Base-by-base conservation (phyloP, 2,113 vertebrate genomes). In the Nyctereutes procyonoides region DNA sequence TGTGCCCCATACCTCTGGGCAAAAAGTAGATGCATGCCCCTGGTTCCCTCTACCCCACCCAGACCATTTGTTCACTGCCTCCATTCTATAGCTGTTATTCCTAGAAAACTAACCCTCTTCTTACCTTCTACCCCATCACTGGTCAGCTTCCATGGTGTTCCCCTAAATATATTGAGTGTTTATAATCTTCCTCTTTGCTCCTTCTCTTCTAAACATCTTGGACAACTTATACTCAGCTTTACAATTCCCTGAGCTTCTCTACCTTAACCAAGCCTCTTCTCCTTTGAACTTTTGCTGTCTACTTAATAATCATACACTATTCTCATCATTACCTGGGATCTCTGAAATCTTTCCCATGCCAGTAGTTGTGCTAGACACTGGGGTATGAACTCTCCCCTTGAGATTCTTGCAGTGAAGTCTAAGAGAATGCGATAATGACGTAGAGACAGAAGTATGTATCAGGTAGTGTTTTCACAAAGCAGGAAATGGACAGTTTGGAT, bases 381-480 rank as follows among this genome's bases (percentile, higher is more conserved):
- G n/a, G 38, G 20, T 63, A 38, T 24, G 63, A 82, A 74, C 58
- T 15, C 74, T 93, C 35, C 76, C 73, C 58, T 67, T 32, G 63
- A 26, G 32, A 65, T 94, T 55, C 63, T 94, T 53, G 71, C 22
- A 20, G 80, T 79, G 53, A 87, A 62, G 63, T 58, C 38, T 24
- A 80, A n/a, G 51, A 85, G 32, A 76, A 32, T 95, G 43, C 43
- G 3, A 60, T 43, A 53, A 53, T 86, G 73, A 73, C 38, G 4
- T 81, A 80, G 30, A 85, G 43, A 73, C 28, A 90, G 48, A 86
- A 51, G 51, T 74, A 55, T 19, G 53, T 90, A 56, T 71, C 26
- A 88, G 26, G 53, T 63, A 30, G n/a, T 56, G 8, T 93, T 92
- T 92, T 97, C 90, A 93, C 74, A 95, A 62, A 88, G 35, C 76